Base-by-base conservation (phyloP, 2,888 invertebrate species). In the Blera fallax region DNA sequence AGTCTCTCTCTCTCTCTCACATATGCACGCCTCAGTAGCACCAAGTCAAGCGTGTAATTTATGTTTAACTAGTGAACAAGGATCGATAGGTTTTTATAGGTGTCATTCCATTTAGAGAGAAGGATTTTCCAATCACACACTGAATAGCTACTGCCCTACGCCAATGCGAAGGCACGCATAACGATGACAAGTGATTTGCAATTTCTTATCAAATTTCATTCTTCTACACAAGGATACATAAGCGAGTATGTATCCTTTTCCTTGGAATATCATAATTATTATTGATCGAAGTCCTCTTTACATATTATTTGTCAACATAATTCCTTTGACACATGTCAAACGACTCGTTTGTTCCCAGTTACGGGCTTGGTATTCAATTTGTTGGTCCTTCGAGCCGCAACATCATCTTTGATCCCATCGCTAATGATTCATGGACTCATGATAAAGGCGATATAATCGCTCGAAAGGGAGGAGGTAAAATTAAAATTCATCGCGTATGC, bases 21-120 rank as follows among this genome's bases (percentile, higher is more conserved):
- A 56, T 76, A 52, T 60, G 65, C 65, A 81, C 77, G 85, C 72
- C 67, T 72, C 81, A 81, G 67, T 85, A 62, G 77, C 34, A 62
- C 60, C 77, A 67, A 81, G 85, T 85, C 60, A 77, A 81, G 81
- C 81, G 72, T 81, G 72, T 80, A 85, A 85, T 85, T 85, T 85
- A 85, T 85, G 85, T 85, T 85, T 85, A 85, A 85, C 85, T 85
- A 85, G 76, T 81, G 81, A 85, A 85, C 76, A 85, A 81, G 80
- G 76, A 77, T 76, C 85, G 85, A 85, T 85, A 54, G 81, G 65
- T 81, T 81, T 85, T 85, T 85, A 85, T 85, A 81, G 85, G 85
- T 81, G 81, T 81, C 85, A 85, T 85, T 85, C 72, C 60, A 67
- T 85, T 85, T 72, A 85, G 58, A 81, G 34, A 45, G 70, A 72